A percentile compares a stretch with the other conserved stretches of the same genome.
Evolutionary conservation across 2,797 vertebrate genomes (phyloP).

Genomic region (Oryzias sinensis): DNA sequence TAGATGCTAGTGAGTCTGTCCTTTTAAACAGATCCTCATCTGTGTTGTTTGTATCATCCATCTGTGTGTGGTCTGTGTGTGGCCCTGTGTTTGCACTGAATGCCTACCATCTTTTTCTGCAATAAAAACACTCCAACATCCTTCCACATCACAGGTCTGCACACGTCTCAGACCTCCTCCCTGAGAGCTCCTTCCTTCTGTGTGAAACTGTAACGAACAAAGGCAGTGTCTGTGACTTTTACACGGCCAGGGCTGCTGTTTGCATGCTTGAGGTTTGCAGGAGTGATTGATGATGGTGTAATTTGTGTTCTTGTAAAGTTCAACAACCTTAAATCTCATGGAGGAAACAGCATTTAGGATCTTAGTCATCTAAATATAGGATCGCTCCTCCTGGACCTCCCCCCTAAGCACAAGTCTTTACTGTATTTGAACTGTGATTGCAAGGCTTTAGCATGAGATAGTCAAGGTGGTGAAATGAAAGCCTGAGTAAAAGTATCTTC

Average conservation of each 20-base stretch:
- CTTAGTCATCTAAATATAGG: constrained; percentile 35
- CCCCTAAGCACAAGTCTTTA: constrained; percentile 13
- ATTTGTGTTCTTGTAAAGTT: constrained; percentile 50
- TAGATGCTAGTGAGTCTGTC: background rate
- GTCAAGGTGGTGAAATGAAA: no score
- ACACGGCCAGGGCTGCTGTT: constrained; percentile 23
- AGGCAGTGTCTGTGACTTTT: constrained; percentile 25
- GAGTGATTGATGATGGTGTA: constrained; percentile 56
- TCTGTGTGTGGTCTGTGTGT: constrained; percentile 33
- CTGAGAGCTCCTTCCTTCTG: constrained; percentile 10
- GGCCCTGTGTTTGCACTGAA: constrained; percentile 31
- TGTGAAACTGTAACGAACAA: constrained; percentile 8
- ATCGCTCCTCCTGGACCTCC: constrained; percentile 34
- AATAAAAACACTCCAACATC: constrained; percentile 47
- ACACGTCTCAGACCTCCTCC: constrained; percentile 38
- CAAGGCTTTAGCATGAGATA: no score
- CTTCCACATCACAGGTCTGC: constrained; percentile 21
- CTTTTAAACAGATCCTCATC: constrained; percentile 7
- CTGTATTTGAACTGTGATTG: background rate
- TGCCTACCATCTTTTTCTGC: constrained; percentile 32
- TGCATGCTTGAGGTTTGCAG: constrained; percentile 45
- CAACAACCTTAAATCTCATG: constrained; percentile 13
- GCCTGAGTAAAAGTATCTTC: no score
- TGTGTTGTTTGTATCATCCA: constrained; percentile 12
- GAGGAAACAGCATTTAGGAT: constrained; percentile 26